These are phyloP conservation scores for Matsumyia berberina DNA, from an alignment of 2,888 invertebrate species.

Conservation along the genomic window DNA sequence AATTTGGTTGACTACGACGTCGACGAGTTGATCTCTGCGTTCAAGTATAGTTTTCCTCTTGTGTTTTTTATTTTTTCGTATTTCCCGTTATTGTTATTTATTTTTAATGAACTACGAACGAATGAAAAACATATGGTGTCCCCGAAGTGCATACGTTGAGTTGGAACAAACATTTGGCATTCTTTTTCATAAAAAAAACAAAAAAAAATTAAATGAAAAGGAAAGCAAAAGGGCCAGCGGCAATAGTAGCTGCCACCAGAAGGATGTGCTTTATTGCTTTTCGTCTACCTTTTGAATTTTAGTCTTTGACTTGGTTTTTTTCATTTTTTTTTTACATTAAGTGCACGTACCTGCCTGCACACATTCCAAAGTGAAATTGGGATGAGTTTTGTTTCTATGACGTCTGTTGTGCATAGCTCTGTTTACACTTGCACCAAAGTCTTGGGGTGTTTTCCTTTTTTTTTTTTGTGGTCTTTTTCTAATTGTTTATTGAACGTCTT, in stretches of 20 bases:
- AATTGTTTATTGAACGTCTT: slow-evolving; percentile 29
- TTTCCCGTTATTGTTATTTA: slow-evolving; percentile 40
- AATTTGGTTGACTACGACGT: neutral
- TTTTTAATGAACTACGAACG: slow-evolving; percentile 57
- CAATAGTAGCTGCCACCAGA: neutral
- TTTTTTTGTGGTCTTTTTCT: slow-evolving; percentile 13
- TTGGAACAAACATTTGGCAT: slow-evolving; percentile 42
- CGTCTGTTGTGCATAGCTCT: neutral
- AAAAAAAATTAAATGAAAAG: slow-evolving; percentile 33
- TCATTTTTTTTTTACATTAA: slow-evolving; percentile 6
- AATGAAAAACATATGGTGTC: slow-evolving; percentile 54
- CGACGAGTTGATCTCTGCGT: slow-evolving; percentile 19
- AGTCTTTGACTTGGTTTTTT: slow-evolving; percentile 16
- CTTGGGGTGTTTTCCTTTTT: neutral
- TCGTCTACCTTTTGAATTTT: slow-evolving; percentile 7
- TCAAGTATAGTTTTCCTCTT: slow-evolving; percentile 21
- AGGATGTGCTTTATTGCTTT: slow-evolving; percentile 45
- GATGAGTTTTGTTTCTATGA: neutral
- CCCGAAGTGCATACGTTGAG: slow-evolving; percentile 34
- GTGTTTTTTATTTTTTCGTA: neutral
- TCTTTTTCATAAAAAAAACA: slow-evolving; percentile 22
- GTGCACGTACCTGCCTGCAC: slow-evolving; percentile 13
- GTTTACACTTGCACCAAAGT: neutral
- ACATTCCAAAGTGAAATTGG: neutral
- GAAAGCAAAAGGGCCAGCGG: slow-evolving; percentile 16